Percentiles rank a stretch among this genome's conserved stretches.
phyloP scores from a whole-genome alignment of 2,797 vertebrate genomes.

The Fundulus diaphanus region DNA sequence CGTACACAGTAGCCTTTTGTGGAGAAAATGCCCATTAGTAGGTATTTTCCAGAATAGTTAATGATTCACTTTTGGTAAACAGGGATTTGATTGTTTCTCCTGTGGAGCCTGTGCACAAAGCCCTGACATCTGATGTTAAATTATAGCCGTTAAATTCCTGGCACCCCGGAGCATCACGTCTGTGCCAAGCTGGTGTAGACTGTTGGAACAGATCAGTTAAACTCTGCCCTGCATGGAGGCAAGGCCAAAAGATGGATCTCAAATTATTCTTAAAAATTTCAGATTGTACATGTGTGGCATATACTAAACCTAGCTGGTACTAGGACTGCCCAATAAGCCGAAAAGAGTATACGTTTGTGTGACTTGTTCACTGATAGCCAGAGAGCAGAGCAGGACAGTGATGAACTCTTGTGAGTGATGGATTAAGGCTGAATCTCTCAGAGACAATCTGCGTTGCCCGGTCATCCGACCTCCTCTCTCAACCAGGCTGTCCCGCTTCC shows the following conservation, averaged over 20 bases:
- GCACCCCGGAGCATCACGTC: constrained; percentile 32
- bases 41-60: constrained; percentile 52
- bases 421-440: constrained; percentile 48
- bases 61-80: constrained; percentile 66
- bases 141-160: constrained; percentile 63
- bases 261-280: background rate
- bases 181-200: constrained; percentile 53
- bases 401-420: constrained; percentile 40
- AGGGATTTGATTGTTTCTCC: constrained; percentile 65
- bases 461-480: constrained; percentile 35
- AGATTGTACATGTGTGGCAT: constrained; percentile 18
- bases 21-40: constrained; percentile 37
- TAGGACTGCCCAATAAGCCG: constrained; percentile 24
- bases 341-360: constrained; percentile 29
- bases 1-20: constrained; percentile 47
- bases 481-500: constrained; percentile 24
- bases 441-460: constrained; percentile 38
- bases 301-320: constrained; percentile 30
- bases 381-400: constrained; percentile 33
- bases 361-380: constrained; percentile 49
- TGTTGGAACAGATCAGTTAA: constrained; percentile 39
- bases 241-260: constrained; percentile 18
- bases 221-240: constrained; percentile 16
- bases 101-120: constrained; percentile 33
- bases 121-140: constrained; percentile 64